Percentiles rank a stretch among this genome's conserved stretches.
Evolutionary conservation across 2,113 vertebrate species (phyloP).

Genomic region (Sebastes fasciatus): DNA sequence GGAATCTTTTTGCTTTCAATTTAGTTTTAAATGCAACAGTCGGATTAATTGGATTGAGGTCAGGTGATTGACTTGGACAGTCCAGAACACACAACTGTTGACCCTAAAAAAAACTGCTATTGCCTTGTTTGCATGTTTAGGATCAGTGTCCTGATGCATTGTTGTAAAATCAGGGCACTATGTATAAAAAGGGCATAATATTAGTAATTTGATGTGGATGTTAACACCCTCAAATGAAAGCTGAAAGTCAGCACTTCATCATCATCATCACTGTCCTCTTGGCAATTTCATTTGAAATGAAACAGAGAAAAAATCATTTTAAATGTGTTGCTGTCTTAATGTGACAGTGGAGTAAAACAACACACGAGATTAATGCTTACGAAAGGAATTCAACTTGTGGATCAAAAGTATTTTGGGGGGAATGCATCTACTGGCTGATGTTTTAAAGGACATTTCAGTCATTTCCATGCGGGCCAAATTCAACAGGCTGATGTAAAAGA

Average conservation of each 20-base stretch:
- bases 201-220: background rate
- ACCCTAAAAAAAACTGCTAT: background rate
- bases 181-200: background rate
- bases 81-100: background rate
- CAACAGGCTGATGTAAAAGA: background rate
- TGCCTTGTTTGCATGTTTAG: background rate
- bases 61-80: background rate
- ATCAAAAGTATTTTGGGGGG: background rate
- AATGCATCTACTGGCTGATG: background rate
- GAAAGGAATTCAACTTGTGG: background rate
- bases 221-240: background rate
- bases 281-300: background rate
- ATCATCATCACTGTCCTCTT: background rate
- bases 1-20: background rate
- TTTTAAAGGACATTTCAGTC: background rate
- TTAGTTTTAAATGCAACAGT: background rate
- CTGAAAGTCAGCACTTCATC: background rate
- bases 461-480: background rate
- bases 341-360: background rate
- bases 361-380: background rate
- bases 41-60: background rate
- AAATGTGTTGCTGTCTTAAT: background rate
- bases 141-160: background rate
- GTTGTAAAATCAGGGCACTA: background rate
- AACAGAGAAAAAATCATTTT: background rate